Evolutionary conservation across 2,888 invertebrate species (phyloP).

Genomic region (Xanthorhoe designata): DNA sequence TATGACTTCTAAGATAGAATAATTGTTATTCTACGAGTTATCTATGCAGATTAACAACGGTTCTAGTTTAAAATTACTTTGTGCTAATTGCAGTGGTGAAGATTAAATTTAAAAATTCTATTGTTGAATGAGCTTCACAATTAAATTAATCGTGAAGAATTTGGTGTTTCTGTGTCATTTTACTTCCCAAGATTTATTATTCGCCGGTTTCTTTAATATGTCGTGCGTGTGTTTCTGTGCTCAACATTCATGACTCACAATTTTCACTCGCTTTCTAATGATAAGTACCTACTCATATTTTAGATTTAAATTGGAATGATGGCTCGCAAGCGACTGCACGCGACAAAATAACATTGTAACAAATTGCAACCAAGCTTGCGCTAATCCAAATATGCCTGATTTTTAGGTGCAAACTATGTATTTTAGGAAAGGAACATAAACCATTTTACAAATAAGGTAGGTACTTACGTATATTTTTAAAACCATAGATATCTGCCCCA

Average conservation of each 20-base stretch:
- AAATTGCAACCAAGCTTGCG: slow-evolving; percentile 4
- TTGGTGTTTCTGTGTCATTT: slow-evolving; percentile 11
- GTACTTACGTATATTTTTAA: too few relatives aligned
- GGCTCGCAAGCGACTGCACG: slow-evolving; percentile 26
- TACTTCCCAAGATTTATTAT: slow-evolving; percentile 6
- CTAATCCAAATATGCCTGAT: neutral
- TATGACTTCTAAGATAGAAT: neutral
- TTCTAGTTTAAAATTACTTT: neutral
- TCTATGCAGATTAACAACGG: neutral
- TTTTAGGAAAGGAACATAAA: neutral
- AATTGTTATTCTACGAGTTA: neutral
- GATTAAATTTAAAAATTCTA: neutral
- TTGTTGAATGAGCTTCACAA: neutral
- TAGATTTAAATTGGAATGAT: slow-evolving; percentile 24
- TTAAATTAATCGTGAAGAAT: neutral
- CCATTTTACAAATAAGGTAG: too few relatives aligned
- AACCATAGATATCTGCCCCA: too few relatives aligned
- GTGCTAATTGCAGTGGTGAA: neutral
- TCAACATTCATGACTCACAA: slow-evolving; percentile 24
- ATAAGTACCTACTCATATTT: slow-evolving; percentile 24
- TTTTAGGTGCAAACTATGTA: neutral
- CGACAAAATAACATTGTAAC: slow-evolving; percentile 15
- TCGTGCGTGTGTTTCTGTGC: slow-evolving; percentile 25
- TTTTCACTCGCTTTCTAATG: slow-evolving; percentile 33
- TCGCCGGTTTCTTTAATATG: slow-evolving; percentile 12